Evolutionary conservation across 2,113 vertebrate genomes (phyloP).

Genomic region (Anarrhichthys ocellatus): DNA sequence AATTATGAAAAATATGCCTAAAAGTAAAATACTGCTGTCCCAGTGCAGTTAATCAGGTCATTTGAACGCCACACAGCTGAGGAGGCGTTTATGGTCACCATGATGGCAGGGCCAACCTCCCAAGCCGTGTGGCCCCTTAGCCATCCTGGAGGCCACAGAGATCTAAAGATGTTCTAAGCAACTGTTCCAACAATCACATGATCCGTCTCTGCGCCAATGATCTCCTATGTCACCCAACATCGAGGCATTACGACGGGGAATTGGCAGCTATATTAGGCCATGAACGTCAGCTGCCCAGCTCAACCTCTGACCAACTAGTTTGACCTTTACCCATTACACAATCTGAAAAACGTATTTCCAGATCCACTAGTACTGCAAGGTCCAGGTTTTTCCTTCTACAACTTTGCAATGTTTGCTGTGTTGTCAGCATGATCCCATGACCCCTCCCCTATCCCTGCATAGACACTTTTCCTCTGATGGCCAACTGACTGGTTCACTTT

Average conservation of each 20-base stretch:
- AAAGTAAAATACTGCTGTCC: not conserved
- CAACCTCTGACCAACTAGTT: not conserved
- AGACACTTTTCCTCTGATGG: constrained; percentile 27
- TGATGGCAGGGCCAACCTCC: not conserved
- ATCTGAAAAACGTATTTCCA: not conserved
- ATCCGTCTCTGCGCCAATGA: constrained; percentile 16
- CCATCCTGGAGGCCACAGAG: constrained; percentile 11
- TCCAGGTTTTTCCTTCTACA: not conserved
- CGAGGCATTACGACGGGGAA: constrained; percentile 4
- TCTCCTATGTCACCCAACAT: constrained; percentile 6
- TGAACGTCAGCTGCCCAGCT: constrained; percentile 30
- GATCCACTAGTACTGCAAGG: not conserved
- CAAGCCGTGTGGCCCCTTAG: not conserved
- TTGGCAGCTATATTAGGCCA: constrained; percentile 42
- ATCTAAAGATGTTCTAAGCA: constrained; percentile 40
- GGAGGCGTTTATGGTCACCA: not conserved
- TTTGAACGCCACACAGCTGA: not conserved
- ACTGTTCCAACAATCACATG: constrained; percentile 46
- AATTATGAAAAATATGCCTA: not conserved
- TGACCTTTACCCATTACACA: not conserved
- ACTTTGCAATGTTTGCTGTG: not conserved
- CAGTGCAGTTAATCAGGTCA: constrained; percentile 1
- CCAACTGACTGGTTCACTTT: constrained; percentile 64
- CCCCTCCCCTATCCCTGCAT: not conserved
- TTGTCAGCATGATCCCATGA: constrained; percentile 26